phyloP scores from a whole-genome alignment of 92 coral and sea anemone species.

The Galaxea fascicularis region DNA sequence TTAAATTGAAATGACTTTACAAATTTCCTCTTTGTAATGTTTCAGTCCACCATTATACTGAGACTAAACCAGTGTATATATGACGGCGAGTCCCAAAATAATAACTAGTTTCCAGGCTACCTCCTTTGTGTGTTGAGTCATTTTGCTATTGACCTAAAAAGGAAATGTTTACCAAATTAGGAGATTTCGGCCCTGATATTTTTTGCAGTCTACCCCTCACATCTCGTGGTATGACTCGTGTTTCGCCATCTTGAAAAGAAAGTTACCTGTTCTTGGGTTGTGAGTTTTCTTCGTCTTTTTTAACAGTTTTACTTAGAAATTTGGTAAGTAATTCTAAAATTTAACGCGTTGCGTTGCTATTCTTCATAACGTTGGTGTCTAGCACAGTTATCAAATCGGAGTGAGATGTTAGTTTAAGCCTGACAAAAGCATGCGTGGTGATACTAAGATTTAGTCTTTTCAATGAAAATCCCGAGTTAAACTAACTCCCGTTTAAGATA shows the following conservation, averaged over 20 bases:
- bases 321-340: constrained; percentile 23
- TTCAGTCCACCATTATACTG: constrained; percentile 45
- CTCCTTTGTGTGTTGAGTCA: not conserved
- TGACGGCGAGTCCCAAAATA: constrained; percentile 63
- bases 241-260: constrained; percentile 68
- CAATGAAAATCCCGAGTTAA: not conserved
- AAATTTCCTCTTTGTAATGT: constrained; percentile 1
- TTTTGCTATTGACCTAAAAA: constrained; percentile 19
- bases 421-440: not conserved
- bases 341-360: not conserved
- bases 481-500: not conserved
- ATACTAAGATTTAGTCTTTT: not conserved
- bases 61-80: no score
- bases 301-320: not conserved
- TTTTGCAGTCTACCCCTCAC: constrained; percentile 54
- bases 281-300: not conserved
- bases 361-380: not conserved
- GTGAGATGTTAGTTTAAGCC: not conserved
- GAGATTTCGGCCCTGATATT: constrained; percentile 37
- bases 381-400: not conserved
- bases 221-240: constrained; percentile 18
- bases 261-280: no score
- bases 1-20: not conserved
- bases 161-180: constrained; percentile 64
- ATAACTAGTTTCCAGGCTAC: constrained; percentile 54